Conservation (phyloP, 2,888 invertebrate species). For the Exephanes ischioxanthus region DNA sequence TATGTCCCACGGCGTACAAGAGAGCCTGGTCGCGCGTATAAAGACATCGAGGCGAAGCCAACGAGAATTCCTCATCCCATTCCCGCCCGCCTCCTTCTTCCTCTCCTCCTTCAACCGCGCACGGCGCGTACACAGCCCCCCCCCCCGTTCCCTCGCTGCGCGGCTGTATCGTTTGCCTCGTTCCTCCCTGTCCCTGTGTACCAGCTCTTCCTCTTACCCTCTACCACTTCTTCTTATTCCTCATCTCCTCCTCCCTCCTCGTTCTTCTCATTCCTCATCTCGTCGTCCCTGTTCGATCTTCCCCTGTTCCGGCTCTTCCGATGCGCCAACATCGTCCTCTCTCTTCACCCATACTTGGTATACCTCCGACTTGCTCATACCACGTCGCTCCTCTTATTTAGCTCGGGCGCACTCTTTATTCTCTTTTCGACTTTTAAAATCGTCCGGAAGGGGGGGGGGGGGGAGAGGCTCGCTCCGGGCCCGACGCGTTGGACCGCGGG, state of each 20-base stretch:
- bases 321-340: slow-evolving; percentile 79
- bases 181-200: slow-evolving; percentile 53
- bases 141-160: neutral
- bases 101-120: slow-evolving; percentile 43
- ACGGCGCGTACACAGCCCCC: slow-evolving; percentile 26
- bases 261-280: slow-evolving; percentile 59
- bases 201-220: slow-evolving; percentile 6
- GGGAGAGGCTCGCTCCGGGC: slow-evolving; percentile 23
- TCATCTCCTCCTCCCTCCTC: slow-evolving; percentile 42
- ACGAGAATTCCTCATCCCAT: slow-evolving; percentile 85
- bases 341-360: slow-evolving; percentile 84
- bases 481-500: slow-evolving; percentile 9
- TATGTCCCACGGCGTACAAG: slow-evolving; percentile 84
- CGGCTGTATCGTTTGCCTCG: slow-evolving; percentile 26
- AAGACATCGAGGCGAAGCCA: slow-evolving; percentile 85
- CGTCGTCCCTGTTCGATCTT: slow-evolving; percentile 15
- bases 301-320: slow-evolving; percentile 71
- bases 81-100: slow-evolving; percentile 68
- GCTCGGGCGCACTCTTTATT: slow-evolving; percentile 63
- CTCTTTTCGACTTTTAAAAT: slow-evolving; percentile 68
- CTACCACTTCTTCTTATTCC: slow-evolving; percentile 51
- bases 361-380: slow-evolving; percentile 67
- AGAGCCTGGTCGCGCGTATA: slow-evolving; percentile 82
- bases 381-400: slow-evolving; percentile 59
- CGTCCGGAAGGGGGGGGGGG: slow-evolving; percentile 48